Evolutionary conservation across 2,113 vertebrate species (phyloP).

Genomic region (Chitala chitala): DNA sequence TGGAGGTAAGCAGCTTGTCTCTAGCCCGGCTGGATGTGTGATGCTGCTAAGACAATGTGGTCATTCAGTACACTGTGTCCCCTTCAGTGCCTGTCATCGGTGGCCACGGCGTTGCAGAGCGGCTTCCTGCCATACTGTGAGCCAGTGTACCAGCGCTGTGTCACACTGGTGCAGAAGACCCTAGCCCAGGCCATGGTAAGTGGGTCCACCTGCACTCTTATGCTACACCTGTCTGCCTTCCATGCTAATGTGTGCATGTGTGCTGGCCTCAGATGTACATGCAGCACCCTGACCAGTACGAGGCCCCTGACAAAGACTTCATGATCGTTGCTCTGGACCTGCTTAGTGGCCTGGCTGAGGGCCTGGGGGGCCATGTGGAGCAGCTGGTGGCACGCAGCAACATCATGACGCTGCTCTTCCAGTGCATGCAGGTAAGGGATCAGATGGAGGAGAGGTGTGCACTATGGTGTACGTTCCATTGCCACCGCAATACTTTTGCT

Average conservation of each 20-base stretch:
- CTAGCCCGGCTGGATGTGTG: neutral
- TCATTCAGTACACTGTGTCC: conserved; percentile 2
- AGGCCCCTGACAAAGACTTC: conserved; percentile 93
- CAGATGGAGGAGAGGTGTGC: neutral
- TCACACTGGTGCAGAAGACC: conserved; percentile 89
- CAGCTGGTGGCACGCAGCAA: conserved; percentile 88
- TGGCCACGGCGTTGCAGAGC: conserved; percentile 87
- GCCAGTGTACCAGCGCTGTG: conserved; percentile 91
- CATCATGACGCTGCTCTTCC: conserved; percentile 91
- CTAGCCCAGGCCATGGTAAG: conserved; percentile 91
- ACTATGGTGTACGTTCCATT: neutral
- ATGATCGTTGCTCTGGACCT: conserved; percentile 94
- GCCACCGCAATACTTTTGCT: neutral
- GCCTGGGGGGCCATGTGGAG: conserved; percentile 82
- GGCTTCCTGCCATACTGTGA: conserved; percentile 92
- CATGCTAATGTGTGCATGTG: neutral
- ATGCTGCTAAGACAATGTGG: neutral
- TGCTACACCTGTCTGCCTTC: neutral
- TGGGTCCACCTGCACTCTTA: no score
- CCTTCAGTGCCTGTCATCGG: conserved; percentile 79
- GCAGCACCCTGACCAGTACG: conserved; percentile 91
- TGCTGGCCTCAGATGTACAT: conserved; percentile 79
- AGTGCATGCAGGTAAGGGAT: conserved; percentile 85
- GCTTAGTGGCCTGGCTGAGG: conserved; percentile 87
- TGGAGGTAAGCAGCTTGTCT: conserved; percentile 61